These are phyloP conservation scores for Corythucha ciliata DNA, from an alignment of 2,888 invertebrate genomes.

Conservation along the genomic window DNA sequence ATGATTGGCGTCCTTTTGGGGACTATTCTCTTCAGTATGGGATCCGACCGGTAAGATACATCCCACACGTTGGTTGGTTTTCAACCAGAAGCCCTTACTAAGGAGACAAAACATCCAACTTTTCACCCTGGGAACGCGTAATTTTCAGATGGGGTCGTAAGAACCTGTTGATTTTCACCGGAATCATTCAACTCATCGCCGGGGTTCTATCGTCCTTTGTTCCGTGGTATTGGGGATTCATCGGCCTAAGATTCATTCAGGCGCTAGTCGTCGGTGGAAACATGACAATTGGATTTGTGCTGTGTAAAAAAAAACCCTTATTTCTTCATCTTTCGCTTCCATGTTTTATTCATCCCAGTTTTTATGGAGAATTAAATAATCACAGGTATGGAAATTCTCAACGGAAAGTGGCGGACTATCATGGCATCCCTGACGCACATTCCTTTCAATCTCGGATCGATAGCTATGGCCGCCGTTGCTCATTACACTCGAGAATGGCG, in stretches of 20 bases:
- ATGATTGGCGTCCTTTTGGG: conserved; percentile 71
- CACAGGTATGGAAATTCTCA: conserved; percentile 51
- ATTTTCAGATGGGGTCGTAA: conserved; percentile 63
- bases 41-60: conserved; percentile 63
- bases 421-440: conserved; percentile 58
- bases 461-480: conserved; percentile 53
- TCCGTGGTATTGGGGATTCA: conserved; percentile 58
- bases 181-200: conserved; percentile 60
- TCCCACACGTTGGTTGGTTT: not conserved
- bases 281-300: conserved; percentile 65
- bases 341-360: too few relatives aligned
- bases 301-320: conserved; percentile 47
- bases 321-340: too few relatives aligned
- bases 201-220: conserved; percentile 63
- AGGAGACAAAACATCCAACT: too few relatives aligned
- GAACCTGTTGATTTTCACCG: conserved; percentile 60
- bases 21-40: conserved; percentile 61
- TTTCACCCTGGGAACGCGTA: too few relatives aligned
- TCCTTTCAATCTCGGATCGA: conserved; percentile 61
- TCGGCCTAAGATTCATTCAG: conserved; percentile 58
- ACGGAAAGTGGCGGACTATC: conserved; percentile 49
- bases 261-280: conserved; percentile 73
- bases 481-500: conserved; percentile 60
- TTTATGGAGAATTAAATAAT: conserved; percentile 13
- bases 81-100: too few relatives aligned